Percentiles rank a stretch among this genome's conserved stretches.
These are phyloP conservation scores for Electrona antarctica DNA, from an alignment of 2,113 vertebrate species.

Conservation along the genomic window DNA sequence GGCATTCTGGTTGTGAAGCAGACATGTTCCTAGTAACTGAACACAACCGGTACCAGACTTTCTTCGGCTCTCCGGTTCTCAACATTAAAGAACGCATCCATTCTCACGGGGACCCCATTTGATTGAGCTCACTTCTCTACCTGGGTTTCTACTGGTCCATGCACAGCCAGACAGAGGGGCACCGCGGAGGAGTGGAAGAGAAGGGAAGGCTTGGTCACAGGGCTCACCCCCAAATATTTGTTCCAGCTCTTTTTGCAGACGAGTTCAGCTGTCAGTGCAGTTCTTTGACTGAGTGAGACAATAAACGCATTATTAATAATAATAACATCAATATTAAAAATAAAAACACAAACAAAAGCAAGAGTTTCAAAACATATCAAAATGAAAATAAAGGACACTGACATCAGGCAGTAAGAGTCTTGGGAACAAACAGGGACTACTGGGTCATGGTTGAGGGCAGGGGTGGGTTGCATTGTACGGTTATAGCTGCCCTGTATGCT, in stretches of 20 bases:
- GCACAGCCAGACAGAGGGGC: not conserved
- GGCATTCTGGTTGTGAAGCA: no score
- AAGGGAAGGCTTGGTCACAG: not conserved
- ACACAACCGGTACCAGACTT: no score
- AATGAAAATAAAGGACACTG: conserved; percentile 48
- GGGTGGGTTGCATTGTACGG: conserved; percentile 27
- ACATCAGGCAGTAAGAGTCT: conserved; percentile 72
- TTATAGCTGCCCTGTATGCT: conserved; percentile 69
- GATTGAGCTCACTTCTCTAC: conserved; percentile 4
- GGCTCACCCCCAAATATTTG: conserved; percentile 31
- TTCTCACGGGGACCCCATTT: not conserved
- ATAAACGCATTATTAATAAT: conserved; percentile 34
- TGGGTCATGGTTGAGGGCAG: not conserved
- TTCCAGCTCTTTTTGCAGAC: conserved; percentile 59
- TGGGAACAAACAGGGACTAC: conserved; percentile 26
- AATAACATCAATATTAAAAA: conserved; percentile 2
- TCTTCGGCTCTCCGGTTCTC: not conserved
- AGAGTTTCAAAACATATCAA: conserved; percentile 34
- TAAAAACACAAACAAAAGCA: conserved; percentile 20
- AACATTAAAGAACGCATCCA: not conserved
- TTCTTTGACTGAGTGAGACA: conserved; percentile 41
- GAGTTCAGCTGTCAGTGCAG: conserved; percentile 58
- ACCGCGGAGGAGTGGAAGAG: conserved; percentile 17
- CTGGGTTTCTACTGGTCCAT: conserved; percentile 19
- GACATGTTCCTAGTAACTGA: no score